Evolutionary conservation across 1,140 invertebrate species (phyloP), one percentile per base, ranked within the genome.

Genomic region (Leptinotarsa undecemlineata): DNA sequence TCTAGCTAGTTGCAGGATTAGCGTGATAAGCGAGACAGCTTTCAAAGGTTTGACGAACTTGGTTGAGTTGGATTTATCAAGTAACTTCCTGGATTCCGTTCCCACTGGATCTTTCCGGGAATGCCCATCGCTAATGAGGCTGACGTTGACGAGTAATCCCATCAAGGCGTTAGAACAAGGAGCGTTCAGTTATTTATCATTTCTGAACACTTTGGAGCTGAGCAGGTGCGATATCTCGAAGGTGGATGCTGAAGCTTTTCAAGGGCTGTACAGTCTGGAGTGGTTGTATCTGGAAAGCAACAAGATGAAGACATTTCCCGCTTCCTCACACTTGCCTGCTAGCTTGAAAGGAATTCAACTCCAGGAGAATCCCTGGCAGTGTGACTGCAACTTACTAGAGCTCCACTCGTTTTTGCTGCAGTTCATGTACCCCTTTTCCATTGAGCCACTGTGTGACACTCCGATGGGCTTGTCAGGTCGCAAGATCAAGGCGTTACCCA

Each of bases 341-440:
- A 89, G 88, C 64, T 85, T 96, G 60, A 91, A 93, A 75, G 93
- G 78, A 3, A 57, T 81, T 4, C 77, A 80, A 17, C 86, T 96
- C 20, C 91, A 96, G 80, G 91, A 92, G 79, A 97, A 97, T 87
- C 91, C 93, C 60, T 97, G 95, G 95, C 87, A 90, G 63, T 97
- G 95, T 84, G 93, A 96, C 83, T 97, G 95, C 82, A 88, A 90
- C 64, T 85, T 96, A 66, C 84, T 91, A 48, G 90, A 92, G 77
- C 86, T 96, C 80, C 89, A 94, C 75, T 84, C 86, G 26, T 96
- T 95, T 95, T 87, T 96, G 72, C 85, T 89, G 33, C 89, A 90
- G 78, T 92, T 90, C 80, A 91, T 91, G 79, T 89, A 92, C 61
- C 91, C 94, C 0, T 88, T 92, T 68, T 85, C 88, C 1, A 87